Evolutionary conservation across 1,140 invertebrate genomes (phyloP), one percentile per base, ranked within the genome.

Genomic region (Papilio glaucus): DNA sequence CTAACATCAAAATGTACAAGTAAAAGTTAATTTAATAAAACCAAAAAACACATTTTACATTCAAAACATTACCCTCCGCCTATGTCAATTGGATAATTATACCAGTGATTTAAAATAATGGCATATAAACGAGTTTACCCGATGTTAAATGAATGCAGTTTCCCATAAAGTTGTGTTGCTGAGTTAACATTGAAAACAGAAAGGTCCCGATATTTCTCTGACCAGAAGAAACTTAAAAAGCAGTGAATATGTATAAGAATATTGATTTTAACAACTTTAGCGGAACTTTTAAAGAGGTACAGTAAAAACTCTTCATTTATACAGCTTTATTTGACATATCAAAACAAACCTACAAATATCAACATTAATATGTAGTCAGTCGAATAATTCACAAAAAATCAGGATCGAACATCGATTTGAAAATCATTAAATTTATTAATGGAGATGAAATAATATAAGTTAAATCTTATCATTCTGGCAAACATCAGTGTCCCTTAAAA

Each of bases 331-430:
- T 57, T 57, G 49, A 21, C 49, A 57, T 57, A 57, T 13, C 49
- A 57, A 57, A 57, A 57, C 24, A 57, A 18, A 24, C 49, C 49
- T 57, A 57, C 49, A 57, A 57, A 57, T 13, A 57, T 57, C 18
- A 57, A 33, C 29, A 33, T 24, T 57, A 57, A 26, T 24, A 57
- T 57, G 49, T 57, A 57, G 13, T 57, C 49, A 57, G 49, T 57
- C 49, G 49, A 57, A 57, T 57, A 57, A 57, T 57, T 57, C 49
- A 57, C 49, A 57, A 57, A 57, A 57, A 57, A 57, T 57, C 18
- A 57, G 21, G 12, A 24, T 57, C 21, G 21, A 57, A 57, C 24
- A 57, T 24, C 3, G 21, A 57, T 57, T 57, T 57, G 49, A 57
- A 57, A 57, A 4, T 26, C 12, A 57, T 53, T 53, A 21, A 45